A percentile compares a stretch with the other conserved stretches of the same genome.
These are phyloP conservation scores for Eubasilissa regina DNA, from an alignment of 1,140 invertebrate species.

Conservation along the genomic window DNA sequence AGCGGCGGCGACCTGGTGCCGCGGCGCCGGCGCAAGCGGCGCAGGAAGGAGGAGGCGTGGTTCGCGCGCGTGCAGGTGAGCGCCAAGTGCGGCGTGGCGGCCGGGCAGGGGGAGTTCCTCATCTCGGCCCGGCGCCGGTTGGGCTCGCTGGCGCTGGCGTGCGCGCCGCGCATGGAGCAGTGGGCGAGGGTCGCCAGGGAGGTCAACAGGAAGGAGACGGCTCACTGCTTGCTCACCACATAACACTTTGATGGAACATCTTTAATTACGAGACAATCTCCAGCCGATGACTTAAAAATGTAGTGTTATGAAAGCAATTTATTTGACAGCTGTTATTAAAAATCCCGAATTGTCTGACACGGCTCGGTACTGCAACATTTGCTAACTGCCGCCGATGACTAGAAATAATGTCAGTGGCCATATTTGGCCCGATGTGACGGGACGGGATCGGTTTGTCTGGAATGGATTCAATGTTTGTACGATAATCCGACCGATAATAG, in stretches of 20 bases:
- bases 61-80: slow-evolving; percentile 75
- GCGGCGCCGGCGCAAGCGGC: background rate
- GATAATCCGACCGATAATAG: background rate
- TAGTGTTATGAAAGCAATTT: too few relatives aligned
- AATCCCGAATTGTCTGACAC: too few relatives aligned
- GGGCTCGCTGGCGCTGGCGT: slow-evolving; percentile 79
- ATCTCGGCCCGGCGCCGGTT: slow-evolving; percentile 84
- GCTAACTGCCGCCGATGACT: too few relatives aligned
- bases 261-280: too few relatives aligned
- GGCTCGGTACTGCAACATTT: too few relatives aligned
- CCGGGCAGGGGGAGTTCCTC: slow-evolving; percentile 83
- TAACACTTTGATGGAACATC: slow-evolving; percentile 37
- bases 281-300: background rate
- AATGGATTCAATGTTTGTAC: background rate
- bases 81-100: slow-evolving; percentile 78
- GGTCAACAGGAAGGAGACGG: slow-evolving; percentile 73
- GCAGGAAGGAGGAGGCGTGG: slow-evolving; percentile 45
- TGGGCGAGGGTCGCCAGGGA: slow-evolving; percentile 77
- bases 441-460: background rate
- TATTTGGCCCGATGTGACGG: background rate
- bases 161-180: slow-evolving; percentile 80
- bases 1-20: slow-evolving; percentile 53
- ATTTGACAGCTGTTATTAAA: too few relatives aligned
- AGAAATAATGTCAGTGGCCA: background rate
- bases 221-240: slow-evolving; percentile 78